Evolutionary conservation across 2,113 vertebrate genomes (phyloP).

Genomic region (Heptranchias perlo): DNA sequence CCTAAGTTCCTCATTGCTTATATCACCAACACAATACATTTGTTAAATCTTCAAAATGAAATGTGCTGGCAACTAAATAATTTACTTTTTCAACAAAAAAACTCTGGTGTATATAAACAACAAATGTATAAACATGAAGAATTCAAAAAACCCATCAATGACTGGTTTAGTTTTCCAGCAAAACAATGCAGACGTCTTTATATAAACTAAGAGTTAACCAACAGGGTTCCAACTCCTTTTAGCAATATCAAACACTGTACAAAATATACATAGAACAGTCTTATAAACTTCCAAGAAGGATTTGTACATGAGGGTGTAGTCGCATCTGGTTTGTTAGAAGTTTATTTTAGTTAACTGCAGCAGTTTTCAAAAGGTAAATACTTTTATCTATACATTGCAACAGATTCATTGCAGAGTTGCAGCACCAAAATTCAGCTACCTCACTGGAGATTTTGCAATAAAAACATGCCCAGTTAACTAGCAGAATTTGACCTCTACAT

Average conservation of each 20-base stretch:
- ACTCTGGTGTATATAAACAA: conserved; percentile 35
- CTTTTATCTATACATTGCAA: conserved; percentile 25
- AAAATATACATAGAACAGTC: conserved; percentile 36
- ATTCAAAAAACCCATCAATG: conserved; percentile 33
- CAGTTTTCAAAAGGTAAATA: conserved; percentile 32
- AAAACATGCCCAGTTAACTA: conserved; percentile 8
- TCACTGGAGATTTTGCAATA: conserved; percentile 29
- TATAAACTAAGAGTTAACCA: conserved; percentile 38
- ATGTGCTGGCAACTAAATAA: conserved; percentile 34
- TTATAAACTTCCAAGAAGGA: conserved; percentile 33
- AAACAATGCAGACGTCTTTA: conserved; percentile 35
- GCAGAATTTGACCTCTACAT: conserved; percentile 27
- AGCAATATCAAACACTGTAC: conserved; percentile 38
- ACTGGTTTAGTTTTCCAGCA: conserved; percentile 34
- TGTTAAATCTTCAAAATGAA: conserved; percentile 35
- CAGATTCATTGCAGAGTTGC: conserved; percentile 7
- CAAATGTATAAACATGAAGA: conserved; percentile 37
- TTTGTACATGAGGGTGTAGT: conserved; percentile 22
- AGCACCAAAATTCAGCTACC: conserved; percentile 33
- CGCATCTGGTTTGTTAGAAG: conserved; percentile 10
- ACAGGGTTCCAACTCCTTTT: conserved; percentile 37
- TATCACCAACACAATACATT: conserved; percentile 33
- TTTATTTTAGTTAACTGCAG: conserved; percentile 33
- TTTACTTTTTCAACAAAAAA: conserved; percentile 34
- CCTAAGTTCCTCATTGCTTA: conserved; percentile 20